phyloP scores from a whole-genome alignment of 2,113 vertebrate genomes.

The Brachionichthys hirsutus region DNA sequence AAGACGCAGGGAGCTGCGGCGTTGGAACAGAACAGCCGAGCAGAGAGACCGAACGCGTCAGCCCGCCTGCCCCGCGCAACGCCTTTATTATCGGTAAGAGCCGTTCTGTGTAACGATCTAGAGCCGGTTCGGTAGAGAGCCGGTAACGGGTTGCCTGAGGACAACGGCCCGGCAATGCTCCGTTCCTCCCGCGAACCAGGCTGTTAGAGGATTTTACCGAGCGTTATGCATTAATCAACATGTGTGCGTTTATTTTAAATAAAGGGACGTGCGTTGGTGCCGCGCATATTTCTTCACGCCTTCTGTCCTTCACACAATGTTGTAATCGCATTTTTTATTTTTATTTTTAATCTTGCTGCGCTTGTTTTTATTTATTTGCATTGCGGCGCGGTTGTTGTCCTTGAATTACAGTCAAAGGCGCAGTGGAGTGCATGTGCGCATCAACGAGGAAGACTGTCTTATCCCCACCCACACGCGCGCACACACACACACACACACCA shows the following conservation, averaged over 20 bases:
- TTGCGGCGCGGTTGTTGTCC: constrained; percentile 58
- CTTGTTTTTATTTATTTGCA: constrained; percentile 5
- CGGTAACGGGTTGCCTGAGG: too few species aligned
- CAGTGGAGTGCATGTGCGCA: constrained; percentile 51
- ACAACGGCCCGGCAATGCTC: too few species aligned
- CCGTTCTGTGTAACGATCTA: too few species aligned
- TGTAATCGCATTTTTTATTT: neutral
- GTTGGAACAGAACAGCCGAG: constrained; percentile 60
- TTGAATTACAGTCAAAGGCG: constrained; percentile 63
- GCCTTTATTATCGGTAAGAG: constrained; percentile 67
- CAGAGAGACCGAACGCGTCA: constrained; percentile 39
- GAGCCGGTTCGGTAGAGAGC: too few species aligned
- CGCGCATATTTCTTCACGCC: constrained; percentile 31
- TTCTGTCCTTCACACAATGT: constrained; percentile 32
- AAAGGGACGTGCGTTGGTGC: constrained; percentile 31
- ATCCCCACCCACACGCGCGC: constrained; percentile 24
- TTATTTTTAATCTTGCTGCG: neutral
- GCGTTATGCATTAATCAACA: constrained; percentile 44
- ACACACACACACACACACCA: constrained; percentile 1
- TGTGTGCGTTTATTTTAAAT: constrained; percentile 50
- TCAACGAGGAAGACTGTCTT: constrained; percentile 53
- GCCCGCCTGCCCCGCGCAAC: constrained; percentile 21
- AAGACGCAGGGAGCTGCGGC: constrained; percentile 62
- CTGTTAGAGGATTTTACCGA: neutral
- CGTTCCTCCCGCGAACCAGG: neutral